Evolutionary conservation across 2,113 vertebrate genomes (phyloP).

Genomic region (Ceuthmochares aereus): DNA sequence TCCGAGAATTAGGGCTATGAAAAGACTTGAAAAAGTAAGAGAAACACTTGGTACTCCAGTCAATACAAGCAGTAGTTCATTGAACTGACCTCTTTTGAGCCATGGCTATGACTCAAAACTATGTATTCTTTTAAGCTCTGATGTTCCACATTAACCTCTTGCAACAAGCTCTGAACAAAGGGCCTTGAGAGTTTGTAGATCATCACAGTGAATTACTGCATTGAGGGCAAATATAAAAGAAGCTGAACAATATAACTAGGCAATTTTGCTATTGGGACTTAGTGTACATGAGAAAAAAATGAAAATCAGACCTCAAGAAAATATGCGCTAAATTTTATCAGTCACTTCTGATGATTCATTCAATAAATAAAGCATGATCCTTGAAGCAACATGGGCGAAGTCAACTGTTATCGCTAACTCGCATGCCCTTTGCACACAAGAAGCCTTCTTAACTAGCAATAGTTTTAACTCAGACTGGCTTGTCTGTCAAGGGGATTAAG

Average conservation of each 20-base stretch:
- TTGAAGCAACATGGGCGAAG: background rate
- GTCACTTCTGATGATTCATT: background rate
- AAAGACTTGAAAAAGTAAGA: constrained; percentile 25
- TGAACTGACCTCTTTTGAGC: constrained; percentile 38
- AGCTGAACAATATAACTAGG: background rate
- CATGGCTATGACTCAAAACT: background rate
- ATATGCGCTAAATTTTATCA: background rate
- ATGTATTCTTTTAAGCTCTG: constrained; percentile 24
- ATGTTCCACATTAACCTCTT: constrained; percentile 42
- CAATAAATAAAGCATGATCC: background rate
- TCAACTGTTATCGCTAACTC: background rate
- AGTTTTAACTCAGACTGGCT: background rate
- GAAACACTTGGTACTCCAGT: background rate
- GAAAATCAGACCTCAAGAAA: constrained; percentile 5
- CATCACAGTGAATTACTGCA: background rate
- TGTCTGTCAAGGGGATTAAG: background rate
- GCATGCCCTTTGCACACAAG: background rate
- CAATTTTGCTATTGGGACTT: constrained; percentile 6
- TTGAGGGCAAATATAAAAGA: background rate
- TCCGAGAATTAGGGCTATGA: background rate
- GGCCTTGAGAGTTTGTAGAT: constrained; percentile 16
- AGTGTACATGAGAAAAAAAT: background rate
- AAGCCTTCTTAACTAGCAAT: background rate
- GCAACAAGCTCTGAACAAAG: constrained; percentile 23
- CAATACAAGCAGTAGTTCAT: constrained; percentile 36